Conservation (phyloP, 1,140 invertebrate genomes). For the Samia ricini region DNA sequence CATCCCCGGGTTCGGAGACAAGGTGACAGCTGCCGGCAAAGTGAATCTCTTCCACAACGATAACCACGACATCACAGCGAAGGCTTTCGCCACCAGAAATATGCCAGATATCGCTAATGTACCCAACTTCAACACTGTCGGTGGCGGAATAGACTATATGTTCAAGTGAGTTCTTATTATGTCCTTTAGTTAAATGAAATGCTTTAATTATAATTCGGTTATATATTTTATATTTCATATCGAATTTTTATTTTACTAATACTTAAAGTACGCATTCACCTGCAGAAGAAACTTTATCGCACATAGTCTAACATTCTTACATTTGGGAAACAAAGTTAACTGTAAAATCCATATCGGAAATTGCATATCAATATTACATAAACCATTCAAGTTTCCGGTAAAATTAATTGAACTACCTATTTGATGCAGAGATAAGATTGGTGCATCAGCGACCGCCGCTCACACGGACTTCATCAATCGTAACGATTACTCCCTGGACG, state of each 20-base stretch:
- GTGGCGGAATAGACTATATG: conserved; percentile 42
- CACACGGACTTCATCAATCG: conserved; percentile 40
- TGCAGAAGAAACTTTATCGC: too few species aligned
- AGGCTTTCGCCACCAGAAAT: conserved; percentile 42
- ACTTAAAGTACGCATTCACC: too few species aligned
- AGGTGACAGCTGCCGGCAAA: conserved; percentile 38
- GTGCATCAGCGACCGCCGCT: conserved; percentile 36
- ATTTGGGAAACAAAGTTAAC: too few species aligned
- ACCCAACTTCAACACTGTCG: conserved; percentile 44
- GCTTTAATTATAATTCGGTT: too few species aligned
- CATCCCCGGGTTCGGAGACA: conserved; percentile 35
- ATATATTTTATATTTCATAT: too few species aligned
- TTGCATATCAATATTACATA: too few species aligned
- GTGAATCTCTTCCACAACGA: conserved; percentile 44
- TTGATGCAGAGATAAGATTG: conserved; percentile 38
- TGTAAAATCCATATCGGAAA: too few species aligned
- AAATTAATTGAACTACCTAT: neutral
- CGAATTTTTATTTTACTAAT: too few species aligned
- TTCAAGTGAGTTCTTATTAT: conserved; percentile 34
- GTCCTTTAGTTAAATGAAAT: too few species aligned
- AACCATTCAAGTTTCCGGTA: too few species aligned
- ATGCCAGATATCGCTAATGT: conserved; percentile 22
- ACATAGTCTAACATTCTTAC: too few species aligned
- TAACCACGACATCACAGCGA: conserved; percentile 39
- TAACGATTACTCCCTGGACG: conserved; percentile 48